Evolutionary conservation across 2,113 vertebrate genomes (phyloP).

Genomic region (Tonatia bakeri): DNA sequence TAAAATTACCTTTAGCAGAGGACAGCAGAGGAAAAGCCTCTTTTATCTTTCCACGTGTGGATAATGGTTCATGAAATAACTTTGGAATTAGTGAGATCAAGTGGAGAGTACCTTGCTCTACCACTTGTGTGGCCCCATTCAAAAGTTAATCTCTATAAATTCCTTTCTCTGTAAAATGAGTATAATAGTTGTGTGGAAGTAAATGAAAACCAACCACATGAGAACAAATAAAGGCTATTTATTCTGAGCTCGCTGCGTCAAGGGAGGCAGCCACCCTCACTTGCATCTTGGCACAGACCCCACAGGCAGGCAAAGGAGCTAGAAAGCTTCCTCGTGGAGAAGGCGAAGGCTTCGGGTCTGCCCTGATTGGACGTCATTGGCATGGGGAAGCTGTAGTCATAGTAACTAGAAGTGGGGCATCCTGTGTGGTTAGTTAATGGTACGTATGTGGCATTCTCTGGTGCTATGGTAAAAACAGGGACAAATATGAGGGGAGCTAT

Average conservation of each 20-base stretch:
- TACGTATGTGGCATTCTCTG: not conserved
- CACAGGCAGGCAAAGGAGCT: not conserved
- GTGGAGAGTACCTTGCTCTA: not conserved
- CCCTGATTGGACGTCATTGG: not conserved
- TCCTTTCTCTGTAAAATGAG: not conserved
- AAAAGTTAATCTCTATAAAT: not conserved
- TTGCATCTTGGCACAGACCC: not conserved
- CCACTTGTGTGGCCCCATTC: not conserved
- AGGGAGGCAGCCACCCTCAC: not conserved
- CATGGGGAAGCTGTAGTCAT: not conserved
- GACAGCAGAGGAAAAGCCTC: not conserved
- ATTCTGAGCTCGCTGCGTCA: not conserved
- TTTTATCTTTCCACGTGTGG: not conserved
- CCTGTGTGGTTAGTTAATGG: no score
- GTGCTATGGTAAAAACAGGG: not conserved
- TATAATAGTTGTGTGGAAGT: not conserved
- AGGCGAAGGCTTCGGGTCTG: not conserved
- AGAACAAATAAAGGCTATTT: not conserved
- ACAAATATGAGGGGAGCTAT: not conserved
- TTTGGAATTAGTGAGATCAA: not conserved
- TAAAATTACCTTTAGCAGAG: not conserved
- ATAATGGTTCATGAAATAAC: not conserved
- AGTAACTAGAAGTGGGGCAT: not conserved
- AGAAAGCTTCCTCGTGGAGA: not conserved
- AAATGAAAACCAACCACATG: not conserved